Evolutionary conservation across 2,797 vertebrate genomes (phyloP).

Genomic region (Bucorvus abyssinicus): DNA sequence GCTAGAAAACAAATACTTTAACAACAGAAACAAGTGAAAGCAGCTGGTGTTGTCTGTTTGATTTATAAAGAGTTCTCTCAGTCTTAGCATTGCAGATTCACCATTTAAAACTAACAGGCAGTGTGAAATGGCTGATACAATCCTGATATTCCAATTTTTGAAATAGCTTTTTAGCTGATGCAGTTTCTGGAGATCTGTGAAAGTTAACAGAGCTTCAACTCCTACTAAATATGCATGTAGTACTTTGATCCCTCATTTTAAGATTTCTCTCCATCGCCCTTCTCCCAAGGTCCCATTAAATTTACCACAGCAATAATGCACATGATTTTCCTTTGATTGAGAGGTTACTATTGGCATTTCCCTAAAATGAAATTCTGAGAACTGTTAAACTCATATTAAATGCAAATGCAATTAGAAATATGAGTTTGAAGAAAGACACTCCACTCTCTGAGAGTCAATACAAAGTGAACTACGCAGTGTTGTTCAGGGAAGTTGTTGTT

Average conservation of each 20-base stretch:
- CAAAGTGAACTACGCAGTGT: background rate
- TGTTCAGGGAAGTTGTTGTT: background rate
- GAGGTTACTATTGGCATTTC: background rate
- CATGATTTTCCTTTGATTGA: background rate
- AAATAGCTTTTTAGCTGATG: background rate
- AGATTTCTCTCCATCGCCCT: background rate
- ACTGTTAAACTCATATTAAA: background rate
- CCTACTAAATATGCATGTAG: background rate
- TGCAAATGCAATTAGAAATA: background rate
- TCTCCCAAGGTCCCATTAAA: background rate
- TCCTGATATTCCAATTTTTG: background rate
- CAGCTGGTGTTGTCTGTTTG: background rate
- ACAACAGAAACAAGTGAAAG: background rate
- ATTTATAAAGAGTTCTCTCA: background rate
- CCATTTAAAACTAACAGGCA: background rate
- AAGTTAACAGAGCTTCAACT: background rate
- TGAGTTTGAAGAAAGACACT: background rate
- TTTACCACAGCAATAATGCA: background rate
- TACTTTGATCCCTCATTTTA: background rate
- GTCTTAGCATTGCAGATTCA: background rate
- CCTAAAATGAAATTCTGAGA: background rate
- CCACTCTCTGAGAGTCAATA: background rate
- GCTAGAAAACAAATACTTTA: background rate
- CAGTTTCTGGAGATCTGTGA: background rate
- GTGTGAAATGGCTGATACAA: background rate